Evolutionary conservation across 2,888 invertebrate species (phyloP).

Genomic region (Panorpa germanica): DNA sequence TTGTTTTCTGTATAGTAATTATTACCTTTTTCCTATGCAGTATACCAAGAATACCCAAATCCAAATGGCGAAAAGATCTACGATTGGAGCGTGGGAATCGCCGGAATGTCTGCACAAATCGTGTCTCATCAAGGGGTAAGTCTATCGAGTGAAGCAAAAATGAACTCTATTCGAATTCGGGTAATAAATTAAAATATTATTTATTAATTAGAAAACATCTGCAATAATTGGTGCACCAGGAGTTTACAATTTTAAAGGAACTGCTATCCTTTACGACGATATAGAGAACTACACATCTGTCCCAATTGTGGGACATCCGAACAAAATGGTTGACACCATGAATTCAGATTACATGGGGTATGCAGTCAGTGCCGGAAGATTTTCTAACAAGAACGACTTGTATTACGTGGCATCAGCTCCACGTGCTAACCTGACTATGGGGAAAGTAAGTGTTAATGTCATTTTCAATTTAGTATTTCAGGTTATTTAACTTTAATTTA

Average conservation of each 20-base stretch:
- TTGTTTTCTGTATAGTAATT: too few relatives aligned
- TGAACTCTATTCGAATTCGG: too few relatives aligned
- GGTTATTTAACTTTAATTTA: too few relatives aligned
- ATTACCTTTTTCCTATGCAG: too few relatives aligned
- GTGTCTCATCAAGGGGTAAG: slow-evolving; percentile 10
- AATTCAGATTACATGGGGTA: slow-evolving; percentile 15
- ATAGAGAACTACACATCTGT: too few relatives aligned
- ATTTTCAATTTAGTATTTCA: too few relatives aligned
- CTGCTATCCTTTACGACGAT: slow-evolving; percentile 13
- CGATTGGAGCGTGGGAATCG: slow-evolving; percentile 14
- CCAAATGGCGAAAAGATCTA: background rate
- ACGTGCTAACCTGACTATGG: slow-evolving; percentile 11
- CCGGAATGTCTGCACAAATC: slow-evolving; percentile 17
- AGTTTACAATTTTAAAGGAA: slow-evolving; percentile 18
- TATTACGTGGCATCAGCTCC: slow-evolving; percentile 14
- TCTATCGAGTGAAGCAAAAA: too few relatives aligned
- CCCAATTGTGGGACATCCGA: too few relatives aligned
- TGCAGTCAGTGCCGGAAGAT: slow-evolving; percentile 20
- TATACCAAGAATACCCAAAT: background rate
- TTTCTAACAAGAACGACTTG: slow-evolving; percentile 16
- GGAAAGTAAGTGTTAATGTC: slow-evolving; percentile 13
- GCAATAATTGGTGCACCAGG: slow-evolving; percentile 20
- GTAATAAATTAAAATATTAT: too few relatives aligned
- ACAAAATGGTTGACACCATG: too few relatives aligned
- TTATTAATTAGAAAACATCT: too few relatives aligned